These are phyloP conservation scores for Cheirogaleus major DNA, from an alignment of 2,797 vertebrate species.

Conservation along the genomic window DNA sequence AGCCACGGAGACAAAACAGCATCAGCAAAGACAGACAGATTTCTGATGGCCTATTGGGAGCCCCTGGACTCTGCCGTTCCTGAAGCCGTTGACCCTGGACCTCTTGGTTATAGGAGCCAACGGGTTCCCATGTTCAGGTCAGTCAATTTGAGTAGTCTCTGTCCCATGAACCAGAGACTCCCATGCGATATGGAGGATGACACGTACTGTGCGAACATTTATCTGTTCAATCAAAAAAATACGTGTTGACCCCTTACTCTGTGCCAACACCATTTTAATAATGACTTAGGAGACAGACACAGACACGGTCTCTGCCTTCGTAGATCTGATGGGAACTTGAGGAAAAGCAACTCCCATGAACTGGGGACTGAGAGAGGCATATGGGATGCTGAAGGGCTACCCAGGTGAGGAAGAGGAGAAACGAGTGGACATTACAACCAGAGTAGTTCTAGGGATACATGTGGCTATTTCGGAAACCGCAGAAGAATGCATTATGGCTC, in stretches of 20 bases:
- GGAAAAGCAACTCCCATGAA: background rate
- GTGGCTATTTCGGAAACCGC: background rate
- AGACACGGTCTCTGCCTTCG: background rate
- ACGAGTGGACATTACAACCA: accelerated
- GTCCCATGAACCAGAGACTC: background rate
- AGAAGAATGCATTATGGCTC: background rate
- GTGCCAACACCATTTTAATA: background rate
- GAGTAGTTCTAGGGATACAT: background rate
- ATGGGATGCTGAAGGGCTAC: background rate
- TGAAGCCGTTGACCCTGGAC: background rate
- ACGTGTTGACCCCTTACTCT: background rate
- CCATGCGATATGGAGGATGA: background rate
- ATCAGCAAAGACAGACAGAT: background rate
- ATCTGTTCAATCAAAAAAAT: background rate
- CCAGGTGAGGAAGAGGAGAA: background rate
- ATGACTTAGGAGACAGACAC: background rate
- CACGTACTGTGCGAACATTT: background rate
- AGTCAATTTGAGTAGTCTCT: background rate
- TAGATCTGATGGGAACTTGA: background rate
- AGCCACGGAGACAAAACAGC: background rate
- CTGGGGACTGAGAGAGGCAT: background rate
- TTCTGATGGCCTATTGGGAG: background rate
- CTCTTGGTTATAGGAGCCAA: background rate
- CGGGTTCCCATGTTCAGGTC: background rate
- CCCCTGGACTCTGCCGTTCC: background rate